Percentiles rank a stretch among this genome's conserved stretches.
These are phyloP conservation scores for Blera fallax DNA, from an alignment of 2,888 invertebrate genomes.

Conservation along the genomic window DNA sequence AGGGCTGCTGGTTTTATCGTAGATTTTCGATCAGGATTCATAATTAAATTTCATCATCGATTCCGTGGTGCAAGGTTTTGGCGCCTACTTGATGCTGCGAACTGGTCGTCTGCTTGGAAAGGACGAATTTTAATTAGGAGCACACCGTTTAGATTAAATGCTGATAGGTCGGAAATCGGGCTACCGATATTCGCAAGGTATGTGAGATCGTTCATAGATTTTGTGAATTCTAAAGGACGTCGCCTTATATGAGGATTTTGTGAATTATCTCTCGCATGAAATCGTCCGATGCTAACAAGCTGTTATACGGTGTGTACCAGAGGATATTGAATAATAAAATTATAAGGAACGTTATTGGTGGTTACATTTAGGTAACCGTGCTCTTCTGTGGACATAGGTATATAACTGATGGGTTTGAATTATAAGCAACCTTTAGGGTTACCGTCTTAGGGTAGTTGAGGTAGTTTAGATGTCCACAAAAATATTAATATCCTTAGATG, in stretches of 20 bases:
- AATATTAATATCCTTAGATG: too few species aligned
- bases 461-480: too few species aligned
- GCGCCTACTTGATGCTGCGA: slow-evolving; percentile 50
- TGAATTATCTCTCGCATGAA: slow-evolving; percentile 16
- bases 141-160: slow-evolving; percentile 34
- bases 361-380: too few species aligned
- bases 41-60: slow-evolving; percentile 61
- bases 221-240: neutral
- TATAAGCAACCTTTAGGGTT: too few species aligned
- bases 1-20: slow-evolving; percentile 58
- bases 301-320: neutral
- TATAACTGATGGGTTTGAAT: too few species aligned
- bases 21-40: slow-evolving; percentile 54
- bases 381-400: too few species aligned
- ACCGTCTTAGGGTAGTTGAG: too few species aligned
- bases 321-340: neutral
- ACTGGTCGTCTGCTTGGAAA: neutral
- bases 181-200: neutral
- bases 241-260: slow-evolving; percentile 11
- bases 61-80: slow-evolving; percentile 66
- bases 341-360: neutral
- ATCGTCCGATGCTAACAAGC: slow-evolving; percentile 13
- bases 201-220: neutral
- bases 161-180: slow-evolving; percentile 17
- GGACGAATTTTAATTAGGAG: slow-evolving; percentile 64